phyloP scores from a whole-genome alignment of 2,888 invertebrate species.

The Agrilus mali region DNA sequence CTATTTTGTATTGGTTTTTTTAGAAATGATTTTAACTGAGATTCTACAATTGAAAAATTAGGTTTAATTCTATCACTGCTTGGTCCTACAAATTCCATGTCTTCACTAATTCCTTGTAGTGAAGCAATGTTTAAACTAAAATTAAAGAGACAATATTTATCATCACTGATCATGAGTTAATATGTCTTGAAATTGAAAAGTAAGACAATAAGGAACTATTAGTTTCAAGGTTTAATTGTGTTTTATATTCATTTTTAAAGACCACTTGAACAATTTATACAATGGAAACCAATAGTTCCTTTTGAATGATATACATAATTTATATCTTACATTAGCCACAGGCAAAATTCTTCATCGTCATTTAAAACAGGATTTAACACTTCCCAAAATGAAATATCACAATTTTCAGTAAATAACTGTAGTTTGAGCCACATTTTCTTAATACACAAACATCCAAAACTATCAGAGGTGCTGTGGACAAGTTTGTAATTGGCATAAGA shows the following conservation, averaged over 20 bases:
- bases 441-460: constrained; percentile 23
- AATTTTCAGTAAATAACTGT: constrained; percentile 17
- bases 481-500: constrained; percentile 13
- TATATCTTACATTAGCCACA: constrained; percentile 19
- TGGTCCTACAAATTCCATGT: constrained; percentile 10
- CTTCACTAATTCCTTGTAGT: constrained; percentile 13
- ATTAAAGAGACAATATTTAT: too few species aligned
- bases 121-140: constrained; percentile 15
- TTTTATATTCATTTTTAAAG: too few species aligned
- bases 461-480: constrained; percentile 5
- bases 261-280: too few species aligned
- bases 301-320: too few species aligned
- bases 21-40: constrained; percentile 18
- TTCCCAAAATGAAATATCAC: constrained; percentile 22
- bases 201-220: too few species aligned
- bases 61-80: constrained; percentile 14
- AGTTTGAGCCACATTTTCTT: constrained; percentile 24
- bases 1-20: constrained; percentile 2
- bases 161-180: too few species aligned
- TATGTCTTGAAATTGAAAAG: too few species aligned
- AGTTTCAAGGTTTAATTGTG: too few species aligned
- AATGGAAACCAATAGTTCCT: too few species aligned
- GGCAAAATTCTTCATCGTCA: constrained; percentile 19
- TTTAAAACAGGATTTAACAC: constrained; percentile 21
- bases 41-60: constrained; percentile 22